A percentile compares a stretch with the other conserved stretches of the same genome.
Conservation (phyloP, 2,888 invertebrate species). For the Galeopsomyia nigrocyanea region DNA sequence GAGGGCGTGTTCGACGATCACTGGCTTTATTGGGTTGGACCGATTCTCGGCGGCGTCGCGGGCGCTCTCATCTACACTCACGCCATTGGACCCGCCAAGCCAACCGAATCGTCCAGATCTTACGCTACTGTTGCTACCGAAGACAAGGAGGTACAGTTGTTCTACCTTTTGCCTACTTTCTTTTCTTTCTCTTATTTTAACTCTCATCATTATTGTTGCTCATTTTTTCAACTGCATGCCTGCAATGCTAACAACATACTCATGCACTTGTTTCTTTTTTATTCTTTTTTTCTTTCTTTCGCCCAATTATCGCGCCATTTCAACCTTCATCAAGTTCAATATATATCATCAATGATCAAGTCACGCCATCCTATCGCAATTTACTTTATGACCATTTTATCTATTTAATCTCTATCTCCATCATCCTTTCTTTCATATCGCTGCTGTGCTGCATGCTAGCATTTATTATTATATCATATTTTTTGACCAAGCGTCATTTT, state of each 20-base stretch:
- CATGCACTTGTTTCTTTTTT: no score
- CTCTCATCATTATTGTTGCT: no score
- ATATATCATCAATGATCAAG: not conserved
- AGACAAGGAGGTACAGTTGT: constrained; percentile 66
- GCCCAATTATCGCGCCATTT: no score
- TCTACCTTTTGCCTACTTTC: no score
- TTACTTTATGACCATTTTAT: no score
- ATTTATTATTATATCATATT: not conserved
- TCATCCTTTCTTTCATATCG: not conserved
- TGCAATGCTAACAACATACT: no score
- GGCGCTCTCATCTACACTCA: constrained; percentile 83
- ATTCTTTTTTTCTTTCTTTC: no score
- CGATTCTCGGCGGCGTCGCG: constrained; percentile 83
- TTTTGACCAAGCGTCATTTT: not conserved
- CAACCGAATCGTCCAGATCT: constrained; percentile 59
- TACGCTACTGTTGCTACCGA: constrained; percentile 67
- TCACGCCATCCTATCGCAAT: no score
- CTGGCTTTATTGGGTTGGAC: constrained; percentile 95
- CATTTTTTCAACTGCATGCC: no score
- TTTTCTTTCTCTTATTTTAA: no score
- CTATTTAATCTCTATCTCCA: no score
- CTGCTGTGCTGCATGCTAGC: constrained; percentile 28
- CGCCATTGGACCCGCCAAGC: constrained; percentile 65
- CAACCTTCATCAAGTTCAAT: not conserved
- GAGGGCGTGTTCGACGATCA: constrained; percentile 82